Base-by-base conservation (phyloP, 2,888 invertebrate genomes). In the Mechanitis mazaeus region DNA sequence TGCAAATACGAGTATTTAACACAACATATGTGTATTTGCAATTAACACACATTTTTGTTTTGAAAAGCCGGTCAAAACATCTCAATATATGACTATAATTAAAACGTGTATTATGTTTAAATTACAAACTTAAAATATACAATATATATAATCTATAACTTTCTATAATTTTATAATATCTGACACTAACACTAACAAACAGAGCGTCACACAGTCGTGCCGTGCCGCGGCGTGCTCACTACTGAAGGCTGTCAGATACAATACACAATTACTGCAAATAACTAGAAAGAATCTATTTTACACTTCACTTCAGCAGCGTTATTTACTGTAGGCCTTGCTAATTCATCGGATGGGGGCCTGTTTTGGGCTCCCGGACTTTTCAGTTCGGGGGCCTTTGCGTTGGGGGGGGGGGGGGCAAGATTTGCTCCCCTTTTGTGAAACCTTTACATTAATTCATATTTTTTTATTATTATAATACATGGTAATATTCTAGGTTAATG, bases 1-100 rank as follows among this genome's bases (percentile, higher is more conserved):
- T 85, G 84, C 79, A 83, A 84, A 86, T 83, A 77, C 64, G 58
- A 64, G 68, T 60, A 20, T 20, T 20, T 20, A 65, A 64, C 72
- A 58, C 55, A 60, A 20, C 20, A 20, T 20, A 20, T 20, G 20
- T 20, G 20, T 20, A 20, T 20, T 20, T 20, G 20, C 20, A 20
- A 20, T 20, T 20, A 20, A 20, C 20, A 20, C 20, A 20, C 20
- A 20, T 20, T 20, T 20, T 20, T 20, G 20, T 20, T 20, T 20
- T 20, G 20, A 20, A 20, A 20, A 20, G 20, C 20, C 20, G 20
- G 20, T 20, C 20, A 20, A 20, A 20, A 20, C 20, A 20, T 20
- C 20, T 20, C 20, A 20, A 20, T 20, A 20, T 20, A 20, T 20
- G 20, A 20, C 20, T 20, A 20, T 20, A 20, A 20, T 20, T 20